Evolutionary conservation across 2,113 vertebrate species (phyloP), one percentile per base, ranked within the genome.

Genomic region (Coracopsis vasa): DNA sequence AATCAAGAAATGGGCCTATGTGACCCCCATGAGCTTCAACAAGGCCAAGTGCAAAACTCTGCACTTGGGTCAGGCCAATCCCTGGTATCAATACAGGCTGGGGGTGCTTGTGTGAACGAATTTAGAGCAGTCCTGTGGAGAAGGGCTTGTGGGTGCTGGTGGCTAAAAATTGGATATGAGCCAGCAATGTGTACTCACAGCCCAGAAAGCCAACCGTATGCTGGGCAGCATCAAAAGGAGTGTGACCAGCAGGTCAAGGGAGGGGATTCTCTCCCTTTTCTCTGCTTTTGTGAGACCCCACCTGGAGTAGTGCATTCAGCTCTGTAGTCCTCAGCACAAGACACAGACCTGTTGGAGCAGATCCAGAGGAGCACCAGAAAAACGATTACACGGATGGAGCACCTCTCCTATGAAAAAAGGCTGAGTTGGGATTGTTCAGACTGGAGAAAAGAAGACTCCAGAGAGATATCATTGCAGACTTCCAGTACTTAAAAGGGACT

Each of bases 31-130:
- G 56, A 35, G 13, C 9, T 35, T 35, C 56, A 24, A 58, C 28
- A 53, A 53, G 27, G 15, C 27, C 14, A 47, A 16, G 5, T n/a
- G 10, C 50, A 31, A 45, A 13, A 9, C 71, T 29, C 13, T 19
- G 28, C 45, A 21, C 9, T 4, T 3, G 4, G 14, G 20, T 4
- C 10, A 11, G 9, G 2, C 8, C 11, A 61, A 41, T 3, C 8
- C 3, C 33, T 6, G 1, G 8, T 24, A 29, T 50, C 33, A 50
- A 5, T 37, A 35, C 27, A 29, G 18, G 9, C 5, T 50, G 18
- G 15, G 24, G 25, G 11, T 39, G 13, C 23, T 20, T 47, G 53
- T 6, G 53, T 51, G 25, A 42, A 45, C 6, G 9, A 10, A 10
- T 27, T 64, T 37, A 47, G 37, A 64, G 7, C 17, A 47, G 29